Evolutionary conservation across 2,113 vertebrate genomes (phyloP), one percentile per base, ranked within the genome.

Genomic region (Sebastes fasciatus): DNA sequence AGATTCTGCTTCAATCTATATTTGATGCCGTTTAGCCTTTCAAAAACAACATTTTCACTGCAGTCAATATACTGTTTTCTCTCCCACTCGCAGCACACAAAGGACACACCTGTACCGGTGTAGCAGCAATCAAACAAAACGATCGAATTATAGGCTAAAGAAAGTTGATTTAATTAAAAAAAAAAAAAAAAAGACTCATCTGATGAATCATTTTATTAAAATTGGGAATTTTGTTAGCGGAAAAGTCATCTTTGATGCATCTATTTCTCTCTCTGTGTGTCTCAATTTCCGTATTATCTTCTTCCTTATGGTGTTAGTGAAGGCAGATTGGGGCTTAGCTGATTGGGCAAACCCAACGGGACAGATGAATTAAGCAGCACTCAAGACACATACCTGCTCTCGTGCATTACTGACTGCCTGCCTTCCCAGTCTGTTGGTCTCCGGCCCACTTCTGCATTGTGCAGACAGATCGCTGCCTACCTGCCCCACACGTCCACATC

Each of bases 301-400:
- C 73, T 16, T 70, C 58, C 74, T 76, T 60, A 54, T 86, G 66
- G 46, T 69, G 68, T 52, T 58, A 11, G 65, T 71, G 68, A 58
- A 84, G 66, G 66, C 72, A 72, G 88, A 86, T 74, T 79, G 78
- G 79, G 71, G 58, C 66, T 87, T 73, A 75, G 71, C 76, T 84
- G 84, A 85, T 79, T 58, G 55, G 68, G 8, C 21, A 77, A 82
- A 86, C 77, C 84, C 66, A 17, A 60, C 40, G 83, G 78, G 70
- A 81, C 72, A 23, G 34, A 55, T 79, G 69, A 81, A 75, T 77
- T 67, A 69, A 88, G 45, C 77, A 26, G 26, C 84, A 52, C 43
- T 80, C 43, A 73, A 79, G 74, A 11, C 34, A 68, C 63, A 63
- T 65, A 87, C 83, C 9, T 78, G 72, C 69, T 60, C 8, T 63